These are phyloP conservation scores for Bradypodion ventrale DNA, from an alignment of 2,797 vertebrate species.

Conservation along the genomic window DNA sequence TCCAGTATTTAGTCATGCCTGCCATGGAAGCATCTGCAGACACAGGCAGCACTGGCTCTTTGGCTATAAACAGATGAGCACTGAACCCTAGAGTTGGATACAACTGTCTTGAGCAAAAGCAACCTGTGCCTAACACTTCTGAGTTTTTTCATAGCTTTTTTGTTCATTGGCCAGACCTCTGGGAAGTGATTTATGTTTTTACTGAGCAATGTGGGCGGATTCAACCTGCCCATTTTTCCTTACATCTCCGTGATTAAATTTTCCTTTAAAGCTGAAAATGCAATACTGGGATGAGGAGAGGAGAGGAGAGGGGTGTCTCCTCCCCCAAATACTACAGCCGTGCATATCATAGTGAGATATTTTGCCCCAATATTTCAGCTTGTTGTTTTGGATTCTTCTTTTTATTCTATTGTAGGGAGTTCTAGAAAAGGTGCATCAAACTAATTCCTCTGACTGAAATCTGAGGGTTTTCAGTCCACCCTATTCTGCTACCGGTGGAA, in stretches of 20 bases:
- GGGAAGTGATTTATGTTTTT: neutral
- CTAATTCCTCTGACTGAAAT: too few relatives aligned
- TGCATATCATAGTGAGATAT: neutral
- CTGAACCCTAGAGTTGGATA: too few relatives aligned
- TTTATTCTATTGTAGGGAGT: neutral
- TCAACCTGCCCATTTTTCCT: too few relatives aligned
- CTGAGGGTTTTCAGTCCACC: neutral
- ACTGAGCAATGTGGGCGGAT: neutral
- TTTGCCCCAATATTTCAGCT: too few relatives aligned
- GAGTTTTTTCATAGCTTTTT: neutral
- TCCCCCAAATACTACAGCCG: neutral
- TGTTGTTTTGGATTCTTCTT: neutral
- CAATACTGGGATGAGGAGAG: neutral
- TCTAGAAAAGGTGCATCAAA: neutral
- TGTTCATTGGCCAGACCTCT: neutral
- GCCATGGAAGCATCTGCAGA: too few relatives aligned
- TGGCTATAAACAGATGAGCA: too few relatives aligned
- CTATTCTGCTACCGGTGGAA: neutral
- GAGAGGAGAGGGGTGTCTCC: too few relatives aligned
- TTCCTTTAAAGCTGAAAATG: neutral
- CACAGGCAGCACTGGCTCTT: too few relatives aligned
- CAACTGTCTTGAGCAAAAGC: too few relatives aligned
- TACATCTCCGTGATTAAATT: neutral
- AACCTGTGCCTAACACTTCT: too few relatives aligned
- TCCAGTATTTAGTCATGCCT: too few relatives aligned